Conservation (phyloP, 2,113 vertebrate species). For the Rhombomys opimus region DNA sequence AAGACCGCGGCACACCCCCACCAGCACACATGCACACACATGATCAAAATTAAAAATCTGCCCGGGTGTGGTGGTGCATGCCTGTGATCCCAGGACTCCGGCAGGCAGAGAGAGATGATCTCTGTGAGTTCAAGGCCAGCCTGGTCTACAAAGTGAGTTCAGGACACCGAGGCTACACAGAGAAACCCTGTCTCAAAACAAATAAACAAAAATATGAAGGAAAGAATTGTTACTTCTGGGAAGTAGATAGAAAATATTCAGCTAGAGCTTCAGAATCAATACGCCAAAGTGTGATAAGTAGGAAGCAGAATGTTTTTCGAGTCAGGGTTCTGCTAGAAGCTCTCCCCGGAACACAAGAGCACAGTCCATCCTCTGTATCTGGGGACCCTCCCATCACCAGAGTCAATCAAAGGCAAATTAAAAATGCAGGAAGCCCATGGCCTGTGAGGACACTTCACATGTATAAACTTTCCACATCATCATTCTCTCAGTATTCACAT, state of each 20-base stretch:
- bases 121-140: too few relatives aligned
- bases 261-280: not conserved
- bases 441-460: not conserved
- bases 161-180: too few relatives aligned
- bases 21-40: not conserved
- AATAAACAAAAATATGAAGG: too few relatives aligned
- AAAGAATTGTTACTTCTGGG: not conserved
- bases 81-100: too few relatives aligned
- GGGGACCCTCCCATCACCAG: not conserved
- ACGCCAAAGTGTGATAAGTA: not conserved
- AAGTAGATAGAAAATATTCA: not conserved
- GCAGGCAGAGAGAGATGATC: too few relatives aligned
- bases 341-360: not conserved
- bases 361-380: not conserved
- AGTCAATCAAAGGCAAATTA: not conserved
- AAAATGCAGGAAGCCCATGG: not conserved
- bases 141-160: too few relatives aligned
- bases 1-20: not conserved
- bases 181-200: too few relatives aligned
- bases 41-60: too few relatives aligned
- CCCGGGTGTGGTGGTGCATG: too few relatives aligned
- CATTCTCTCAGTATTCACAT: not conserved
- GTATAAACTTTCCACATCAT: too few relatives aligned
- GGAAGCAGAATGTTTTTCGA: not conserved
- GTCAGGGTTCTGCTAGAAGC: not conserved